Conservation (phyloP, 2,113 vertebrate genomes). For the Daphoenositta chrysoptera region DNA sequence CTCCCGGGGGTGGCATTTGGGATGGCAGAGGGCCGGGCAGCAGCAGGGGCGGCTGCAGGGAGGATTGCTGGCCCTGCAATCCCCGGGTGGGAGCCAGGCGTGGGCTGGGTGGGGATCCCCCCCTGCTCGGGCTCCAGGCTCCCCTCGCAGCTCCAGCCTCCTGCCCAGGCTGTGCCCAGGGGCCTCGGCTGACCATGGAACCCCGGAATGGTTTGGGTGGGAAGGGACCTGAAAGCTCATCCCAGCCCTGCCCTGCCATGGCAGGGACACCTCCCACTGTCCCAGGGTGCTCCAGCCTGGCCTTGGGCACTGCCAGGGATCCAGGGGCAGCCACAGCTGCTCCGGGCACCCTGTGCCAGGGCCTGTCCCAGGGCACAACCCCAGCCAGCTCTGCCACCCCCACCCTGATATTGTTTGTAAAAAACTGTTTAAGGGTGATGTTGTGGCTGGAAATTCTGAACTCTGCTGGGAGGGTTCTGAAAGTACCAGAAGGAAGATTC, state of each 20-base stretch:
- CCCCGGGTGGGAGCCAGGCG: not conserved
- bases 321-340: not conserved
- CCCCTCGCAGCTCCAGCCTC: not conserved
- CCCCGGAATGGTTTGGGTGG: not conserved
- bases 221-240: not conserved
- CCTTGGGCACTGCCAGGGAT: not conserved
- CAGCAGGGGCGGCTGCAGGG: not conserved
- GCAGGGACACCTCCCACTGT: not conserved
- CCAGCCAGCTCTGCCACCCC: not conserved
- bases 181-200: not conserved
- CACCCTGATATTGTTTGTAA: rapidly evolving
- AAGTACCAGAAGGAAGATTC: not conserved
- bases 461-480: not conserved
- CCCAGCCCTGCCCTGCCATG: not conserved
- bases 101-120: not conserved
- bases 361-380: not conserved
- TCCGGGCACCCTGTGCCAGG: not conserved
- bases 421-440: not conserved
- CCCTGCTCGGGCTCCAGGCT: not conserved
- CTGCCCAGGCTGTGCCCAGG: not conserved
- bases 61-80: not conserved
- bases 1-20: no score
- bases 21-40: no score
- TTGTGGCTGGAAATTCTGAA: not conserved
- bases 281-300: not conserved